Percentiles rank a stretch among this genome's conserved stretches.
These are phyloP conservation scores for Bimastos eiseni DNA, from an alignment of 2,888 invertebrate species.

Conservation along the genomic window DNA sequence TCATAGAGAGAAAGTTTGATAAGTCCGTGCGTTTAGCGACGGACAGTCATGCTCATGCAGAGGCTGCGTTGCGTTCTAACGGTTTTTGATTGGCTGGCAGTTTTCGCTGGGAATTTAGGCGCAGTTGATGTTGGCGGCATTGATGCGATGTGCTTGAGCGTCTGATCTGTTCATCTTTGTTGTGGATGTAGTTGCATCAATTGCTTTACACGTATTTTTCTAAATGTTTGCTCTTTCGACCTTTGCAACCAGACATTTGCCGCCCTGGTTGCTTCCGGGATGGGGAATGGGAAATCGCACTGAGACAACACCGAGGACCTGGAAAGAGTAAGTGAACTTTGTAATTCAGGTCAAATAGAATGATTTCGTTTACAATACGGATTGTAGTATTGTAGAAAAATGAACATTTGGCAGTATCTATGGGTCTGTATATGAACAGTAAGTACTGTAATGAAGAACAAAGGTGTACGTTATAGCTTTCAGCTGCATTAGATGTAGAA, in stretches of 20 bases:
- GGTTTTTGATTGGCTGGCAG: not conserved
- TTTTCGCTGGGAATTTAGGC: not conserved
- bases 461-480: not conserved
- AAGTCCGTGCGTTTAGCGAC: not conserved
- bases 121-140: not conserved
- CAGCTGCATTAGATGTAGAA: not conserved
- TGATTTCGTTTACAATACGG: not conserved
- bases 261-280: slow-evolving; percentile 46
- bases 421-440: not conserved
- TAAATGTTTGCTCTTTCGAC: slow-evolving; percentile 39
- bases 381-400: not conserved
- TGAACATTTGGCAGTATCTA: not conserved
- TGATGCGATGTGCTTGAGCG: not conserved
- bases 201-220: not conserved
- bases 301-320: slow-evolving; percentile 16
- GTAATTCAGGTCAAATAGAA: not conserved
- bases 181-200: not conserved
- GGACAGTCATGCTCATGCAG: too few species aligned
- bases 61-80: not conserved
- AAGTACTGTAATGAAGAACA: too few species aligned
- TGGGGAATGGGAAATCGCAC: slow-evolving; percentile 34
- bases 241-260: slow-evolving; percentile 43
- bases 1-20: not conserved
- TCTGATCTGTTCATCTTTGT: not conserved
- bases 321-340: slow-evolving; percentile 41